These are phyloP conservation scores for Micromussa lordhowensis DNA, from an alignment of 92 coral and sea anemone genomes.

Conservation along the genomic window DNA sequence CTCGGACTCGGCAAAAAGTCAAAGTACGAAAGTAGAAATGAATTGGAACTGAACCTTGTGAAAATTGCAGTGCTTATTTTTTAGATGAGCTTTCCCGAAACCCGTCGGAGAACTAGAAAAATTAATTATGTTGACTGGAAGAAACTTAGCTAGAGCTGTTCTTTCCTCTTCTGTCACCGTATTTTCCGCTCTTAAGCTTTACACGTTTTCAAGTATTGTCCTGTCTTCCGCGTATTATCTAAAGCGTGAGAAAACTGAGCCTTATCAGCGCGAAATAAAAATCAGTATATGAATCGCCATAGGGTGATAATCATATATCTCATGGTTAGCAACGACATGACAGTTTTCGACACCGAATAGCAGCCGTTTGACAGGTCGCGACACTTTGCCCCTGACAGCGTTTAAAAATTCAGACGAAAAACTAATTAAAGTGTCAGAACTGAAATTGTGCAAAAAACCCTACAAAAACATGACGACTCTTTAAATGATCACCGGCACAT, in stretches of 20 bases:
- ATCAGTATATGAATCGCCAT: not conserved
- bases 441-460: not conserved
- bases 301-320: conserved; percentile 9
- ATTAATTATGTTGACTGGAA: no score
- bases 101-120: no score
- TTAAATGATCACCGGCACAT: not conserved
- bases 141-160: no score
- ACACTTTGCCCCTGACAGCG: not conserved
- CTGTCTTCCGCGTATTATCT: not conserved
- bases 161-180: not conserved
- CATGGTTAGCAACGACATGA: not conserved
- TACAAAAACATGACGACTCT: not conserved
- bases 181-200: not conserved
- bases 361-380: not conserved
- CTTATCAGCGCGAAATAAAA: not conserved
- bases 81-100: no score
- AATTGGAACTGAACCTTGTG: no score
- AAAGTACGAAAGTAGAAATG: no score
- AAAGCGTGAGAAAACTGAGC: not conserved
- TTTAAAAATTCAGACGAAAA: not conserved
- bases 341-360: not conserved
- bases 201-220: not conserved
- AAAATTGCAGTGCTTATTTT: no score
- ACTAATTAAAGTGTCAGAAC: no score
- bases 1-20: no score